Evolutionary conservation across 2,113 vertebrate genomes (phyloP).

Genomic region (Lycaon pictus): DNA sequence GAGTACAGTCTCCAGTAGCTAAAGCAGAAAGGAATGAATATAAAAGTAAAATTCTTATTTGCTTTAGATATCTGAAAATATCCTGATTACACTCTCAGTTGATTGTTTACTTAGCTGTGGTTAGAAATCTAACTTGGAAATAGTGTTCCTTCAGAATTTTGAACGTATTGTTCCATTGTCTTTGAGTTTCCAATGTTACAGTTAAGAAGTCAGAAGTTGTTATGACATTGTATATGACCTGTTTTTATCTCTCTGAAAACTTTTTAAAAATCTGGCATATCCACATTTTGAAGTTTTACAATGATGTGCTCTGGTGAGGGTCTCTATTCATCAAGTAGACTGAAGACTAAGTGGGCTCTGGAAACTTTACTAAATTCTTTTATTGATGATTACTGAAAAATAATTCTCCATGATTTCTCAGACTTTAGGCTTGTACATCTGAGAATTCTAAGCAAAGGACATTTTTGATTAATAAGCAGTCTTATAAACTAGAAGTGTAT

Average conservation of each 20-base stretch:
- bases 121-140: neutral
- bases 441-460: neutral
- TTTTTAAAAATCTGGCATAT: neutral
- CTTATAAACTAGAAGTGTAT: neutral
- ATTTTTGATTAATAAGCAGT: neutral
- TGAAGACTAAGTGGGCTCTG: neutral
- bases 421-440: neutral
- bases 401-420: neutral
- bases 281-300: neutral
- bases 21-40: neutral
- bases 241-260: neutral
- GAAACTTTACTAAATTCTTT: neutral
- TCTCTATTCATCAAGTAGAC: neutral
- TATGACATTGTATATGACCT: neutral
- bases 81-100: neutral
- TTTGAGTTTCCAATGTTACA: neutral
- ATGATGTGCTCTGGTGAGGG: neutral
- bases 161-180: neutral
- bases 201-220: neutral
- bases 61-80: neutral
- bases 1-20: neutral
- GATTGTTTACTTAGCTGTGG: neutral
- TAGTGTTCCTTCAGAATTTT: neutral
- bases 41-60: neutral
- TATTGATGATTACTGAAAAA: neutral